Conservation (phyloP, 2,888 invertebrate genomes). For the Tanytarsus gracilentus region DNA sequence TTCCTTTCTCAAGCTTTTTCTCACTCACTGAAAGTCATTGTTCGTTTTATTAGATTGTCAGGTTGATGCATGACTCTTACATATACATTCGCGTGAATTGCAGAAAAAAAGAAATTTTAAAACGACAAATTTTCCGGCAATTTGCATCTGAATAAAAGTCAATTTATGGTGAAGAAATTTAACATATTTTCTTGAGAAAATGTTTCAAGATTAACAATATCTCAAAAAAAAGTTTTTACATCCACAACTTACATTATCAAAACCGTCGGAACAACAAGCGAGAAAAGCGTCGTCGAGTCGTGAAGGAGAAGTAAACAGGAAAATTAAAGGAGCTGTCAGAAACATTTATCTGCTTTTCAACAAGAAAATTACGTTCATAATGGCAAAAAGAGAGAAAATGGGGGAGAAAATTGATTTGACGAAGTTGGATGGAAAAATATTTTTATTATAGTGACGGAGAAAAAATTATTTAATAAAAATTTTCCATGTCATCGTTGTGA, state of each 20-base stretch:
- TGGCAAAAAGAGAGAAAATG: slow-evolving; percentile 3
- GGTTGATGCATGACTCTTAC: neutral
- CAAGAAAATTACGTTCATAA: slow-evolving; percentile 30
- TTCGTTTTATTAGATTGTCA: slow-evolving; percentile 1
- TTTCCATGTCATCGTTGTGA: no score
- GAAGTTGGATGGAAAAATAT: neutral
- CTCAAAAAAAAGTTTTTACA: no score
- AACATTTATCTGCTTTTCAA: slow-evolving; percentile 29
- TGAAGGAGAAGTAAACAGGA: slow-evolving; percentile 12
- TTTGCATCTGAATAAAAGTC: slow-evolving; percentile 9
- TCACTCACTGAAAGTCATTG: neutral
- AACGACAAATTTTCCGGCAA: slow-evolving; percentile 10
- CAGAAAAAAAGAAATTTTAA: neutral
- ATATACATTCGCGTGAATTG: neutral
- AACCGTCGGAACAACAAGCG: no score
- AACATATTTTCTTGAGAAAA: no score
- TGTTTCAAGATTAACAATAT: no score
- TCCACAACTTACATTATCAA: no score
- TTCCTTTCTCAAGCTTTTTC: neutral
- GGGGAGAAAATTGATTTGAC: slow-evolving; percentile 30
- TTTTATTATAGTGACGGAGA: slow-evolving; percentile 12
- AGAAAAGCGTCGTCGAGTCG: neutral
- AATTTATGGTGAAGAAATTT: slow-evolving; percentile 4
- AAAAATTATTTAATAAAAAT: neutral
- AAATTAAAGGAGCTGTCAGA: slow-evolving; percentile 28